phyloP scores from a whole-genome alignment of 2,888 invertebrate genomes.

The Cheilosia impressa region DNA sequence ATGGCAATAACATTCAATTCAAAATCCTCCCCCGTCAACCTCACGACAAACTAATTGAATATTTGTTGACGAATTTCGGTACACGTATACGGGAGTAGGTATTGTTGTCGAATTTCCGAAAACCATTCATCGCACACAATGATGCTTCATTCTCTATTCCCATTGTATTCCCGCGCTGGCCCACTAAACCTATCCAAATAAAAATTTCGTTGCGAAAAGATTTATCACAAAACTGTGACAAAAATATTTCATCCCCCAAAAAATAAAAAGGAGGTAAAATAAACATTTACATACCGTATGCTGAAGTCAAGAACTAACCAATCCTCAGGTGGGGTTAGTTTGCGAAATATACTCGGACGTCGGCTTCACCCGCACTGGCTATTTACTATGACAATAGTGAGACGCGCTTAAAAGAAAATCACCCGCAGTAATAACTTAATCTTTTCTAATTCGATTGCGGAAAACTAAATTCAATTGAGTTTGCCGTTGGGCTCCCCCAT shows the following conservation, averaged over 20 bases:
- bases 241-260: constrained; percentile 1
- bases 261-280: not conserved
- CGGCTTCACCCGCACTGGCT: not conserved
- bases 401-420: not conserved
- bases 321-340: constrained; percentile 2
- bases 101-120: constrained; percentile 8
- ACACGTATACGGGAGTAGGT: not conserved
- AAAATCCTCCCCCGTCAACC: not conserved
- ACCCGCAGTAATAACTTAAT: constrained; percentile 49
- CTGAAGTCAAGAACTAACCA: not conserved
- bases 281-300: constrained; percentile 33
- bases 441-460: constrained; percentile 68
- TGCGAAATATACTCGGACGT: not conserved
- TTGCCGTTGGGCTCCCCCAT: constrained; percentile 33
- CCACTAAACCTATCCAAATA: constrained; percentile 10
- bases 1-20: constrained; percentile 1
- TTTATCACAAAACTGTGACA: not conserved
- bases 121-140: not conserved
- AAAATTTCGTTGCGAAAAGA: constrained; percentile 9
- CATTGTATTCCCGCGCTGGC: not conserved
- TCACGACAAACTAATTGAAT: constrained; percentile 7
- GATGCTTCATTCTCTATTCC: not conserved
- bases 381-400: not conserved
- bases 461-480: constrained; percentile 67
- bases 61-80: constrained; percentile 1